Percentiles rank a stretch among this genome's conserved stretches.
These are phyloP conservation scores for Pitta sordida DNA, from an alignment of 2,113 vertebrate species.

Conservation along the genomic window DNA sequence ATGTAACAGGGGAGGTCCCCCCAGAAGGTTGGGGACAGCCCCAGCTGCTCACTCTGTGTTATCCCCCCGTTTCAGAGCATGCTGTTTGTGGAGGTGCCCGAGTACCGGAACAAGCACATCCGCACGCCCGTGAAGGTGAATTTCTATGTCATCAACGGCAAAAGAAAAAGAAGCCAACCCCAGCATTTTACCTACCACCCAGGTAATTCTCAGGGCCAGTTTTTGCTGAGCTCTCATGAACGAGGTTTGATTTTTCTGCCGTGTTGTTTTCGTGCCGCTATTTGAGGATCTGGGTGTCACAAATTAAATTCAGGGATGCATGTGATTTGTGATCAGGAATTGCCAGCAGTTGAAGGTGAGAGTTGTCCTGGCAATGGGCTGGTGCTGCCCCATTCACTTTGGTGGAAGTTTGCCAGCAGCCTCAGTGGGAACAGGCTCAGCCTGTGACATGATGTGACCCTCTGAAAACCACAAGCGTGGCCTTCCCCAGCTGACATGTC, in stretches of 20 bases:
- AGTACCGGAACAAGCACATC: conserved; percentile 87
- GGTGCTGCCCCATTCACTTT: not conserved
- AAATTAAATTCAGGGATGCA: not conserved
- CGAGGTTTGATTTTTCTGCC: not conserved
- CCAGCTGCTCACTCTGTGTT: not conserved
- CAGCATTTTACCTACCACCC: conserved; percentile 94
- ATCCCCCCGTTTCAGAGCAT: conserved; percentile 79
- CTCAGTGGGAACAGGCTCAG: not conserved
- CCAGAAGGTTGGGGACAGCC: fast-evolving
- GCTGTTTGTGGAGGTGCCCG: conserved; percentile 93
- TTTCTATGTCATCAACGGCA: conserved; percentile 96
- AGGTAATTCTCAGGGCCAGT: conserved; percentile 69
- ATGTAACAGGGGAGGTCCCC: fast-evolving
- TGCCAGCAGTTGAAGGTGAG: not conserved
- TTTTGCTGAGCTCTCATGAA: not conserved
- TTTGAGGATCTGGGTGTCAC: not conserved
- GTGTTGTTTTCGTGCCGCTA: not conserved
- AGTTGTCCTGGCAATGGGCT: not conserved
- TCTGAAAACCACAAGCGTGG: not conserved
- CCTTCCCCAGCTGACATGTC: not conserved
- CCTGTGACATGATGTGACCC: not conserved
- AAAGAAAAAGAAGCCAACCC: conserved; percentile 93
- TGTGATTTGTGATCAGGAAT: not conserved
- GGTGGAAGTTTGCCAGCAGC: not conserved
- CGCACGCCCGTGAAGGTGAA: conserved; percentile 88